Conservation (phyloP, 1,140 invertebrate species). For the Neuroterus valhalla region DNA sequence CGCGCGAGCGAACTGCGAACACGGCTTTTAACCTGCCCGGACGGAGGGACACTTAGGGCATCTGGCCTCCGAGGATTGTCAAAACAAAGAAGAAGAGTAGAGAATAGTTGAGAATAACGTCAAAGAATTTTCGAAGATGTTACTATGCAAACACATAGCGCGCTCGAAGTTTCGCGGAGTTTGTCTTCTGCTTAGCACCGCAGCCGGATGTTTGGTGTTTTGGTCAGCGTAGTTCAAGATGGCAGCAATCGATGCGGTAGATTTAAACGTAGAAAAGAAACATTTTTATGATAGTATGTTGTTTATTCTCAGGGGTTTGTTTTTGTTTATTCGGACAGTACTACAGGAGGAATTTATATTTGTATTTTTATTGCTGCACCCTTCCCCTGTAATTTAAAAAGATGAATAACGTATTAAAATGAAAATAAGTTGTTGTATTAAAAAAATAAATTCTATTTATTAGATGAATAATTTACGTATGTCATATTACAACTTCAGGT, state of each 20-base stretch:
- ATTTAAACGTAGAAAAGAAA: neutral
- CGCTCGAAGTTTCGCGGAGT: neutral
- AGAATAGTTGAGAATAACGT: constrained; percentile 3
- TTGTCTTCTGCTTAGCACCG: neutral
- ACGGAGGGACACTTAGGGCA: neutral
- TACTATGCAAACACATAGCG: constrained; percentile 13
- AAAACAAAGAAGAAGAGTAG: constrained; percentile 10
- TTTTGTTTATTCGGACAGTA: too few species aligned
- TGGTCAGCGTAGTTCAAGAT: neutral
- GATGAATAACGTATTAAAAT: too few species aligned
- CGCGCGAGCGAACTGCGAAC: constrained; percentile 22
- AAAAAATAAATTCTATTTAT: too few species aligned
- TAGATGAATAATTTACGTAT: too few species aligned
- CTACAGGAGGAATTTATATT: too few species aligned
- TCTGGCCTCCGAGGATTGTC: constrained; percentile 4
- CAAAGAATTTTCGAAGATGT: neutral
- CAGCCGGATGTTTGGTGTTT: neutral
- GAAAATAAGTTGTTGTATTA: too few species aligned
- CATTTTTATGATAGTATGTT: neutral
- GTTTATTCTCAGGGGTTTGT: too few species aligned
- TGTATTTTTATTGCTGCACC: too few species aligned
- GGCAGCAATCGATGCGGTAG: neutral
- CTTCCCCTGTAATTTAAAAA: too few species aligned
- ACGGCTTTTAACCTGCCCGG: constrained; percentile 16
- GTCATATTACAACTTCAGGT: too few species aligned